Percentiles rank a stretch among this genome's conserved stretches.
Evolutionary conservation across 2,797 vertebrate species (phyloP).

Genomic region (Sebastes trivittatus): DNA sequence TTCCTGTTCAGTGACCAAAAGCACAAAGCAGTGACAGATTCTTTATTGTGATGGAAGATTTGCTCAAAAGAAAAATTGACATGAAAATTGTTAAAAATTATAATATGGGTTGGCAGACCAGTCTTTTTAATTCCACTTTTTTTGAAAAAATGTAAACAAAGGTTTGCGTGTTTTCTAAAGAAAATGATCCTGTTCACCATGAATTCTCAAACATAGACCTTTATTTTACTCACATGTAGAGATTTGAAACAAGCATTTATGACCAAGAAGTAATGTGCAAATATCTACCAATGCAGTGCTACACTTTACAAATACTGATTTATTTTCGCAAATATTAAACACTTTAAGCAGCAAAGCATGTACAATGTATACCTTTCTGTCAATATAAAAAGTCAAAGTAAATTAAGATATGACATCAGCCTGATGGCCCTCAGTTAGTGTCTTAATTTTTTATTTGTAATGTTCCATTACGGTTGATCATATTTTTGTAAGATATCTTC

Average conservation of each 20-base stretch:
- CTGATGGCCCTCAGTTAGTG: too few species aligned
- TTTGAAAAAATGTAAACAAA: neutral
- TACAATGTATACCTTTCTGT: too few species aligned
- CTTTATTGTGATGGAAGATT: slow-evolving; percentile 11
- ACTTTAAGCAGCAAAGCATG: too few species aligned
- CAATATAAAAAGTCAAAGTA: too few species aligned
- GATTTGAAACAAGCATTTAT: too few species aligned
- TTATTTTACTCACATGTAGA: too few species aligned
- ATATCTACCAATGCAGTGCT: neutral
- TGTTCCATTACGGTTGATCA: too few species aligned
- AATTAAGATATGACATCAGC: too few species aligned
- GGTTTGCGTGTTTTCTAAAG: neutral
- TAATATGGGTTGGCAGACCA: neutral
- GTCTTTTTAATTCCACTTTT: neutral
- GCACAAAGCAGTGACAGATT: neutral
- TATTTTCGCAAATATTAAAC: neutral
- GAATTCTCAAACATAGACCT: neutral
- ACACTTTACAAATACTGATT: neutral
- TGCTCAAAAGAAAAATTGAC: neutral
- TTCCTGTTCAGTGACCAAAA: slow-evolving; percentile 1
- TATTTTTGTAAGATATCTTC: too few species aligned
- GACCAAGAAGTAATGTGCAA: neutral
- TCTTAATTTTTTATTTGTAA: too few species aligned
- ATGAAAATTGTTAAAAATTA: neutral
- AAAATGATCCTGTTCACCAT: neutral